Evolutionary conservation across 2,888 invertebrate genomes (phyloP), one percentile per base, ranked within the genome.

Genomic region (Choristoneura rosaceana): DNA sequence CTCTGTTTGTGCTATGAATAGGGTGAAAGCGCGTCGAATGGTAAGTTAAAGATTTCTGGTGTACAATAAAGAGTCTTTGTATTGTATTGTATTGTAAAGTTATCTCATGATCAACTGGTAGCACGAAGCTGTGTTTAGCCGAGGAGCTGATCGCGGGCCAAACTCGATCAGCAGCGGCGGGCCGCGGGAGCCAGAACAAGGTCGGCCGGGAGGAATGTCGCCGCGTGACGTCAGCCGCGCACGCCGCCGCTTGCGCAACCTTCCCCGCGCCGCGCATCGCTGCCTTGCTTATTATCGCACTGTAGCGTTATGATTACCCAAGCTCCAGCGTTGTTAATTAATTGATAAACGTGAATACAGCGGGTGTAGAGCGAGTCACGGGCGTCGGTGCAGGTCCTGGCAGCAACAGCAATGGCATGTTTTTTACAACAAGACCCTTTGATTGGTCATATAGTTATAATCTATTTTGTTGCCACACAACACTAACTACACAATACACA

Each of bases 221-320:
- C 45, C 61, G 66, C 66, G 59, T 58, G 62, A 70, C 70, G 66
- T 70, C 62, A 59, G 17, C 17, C 50, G n/a, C 45, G 12, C 47
- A 14, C n/a, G 15, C 60, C 38, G 38, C 43, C 63, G 33, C 65
- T 69, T 68, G 69, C 62, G 63, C 69, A 73, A 59, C 50, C 55
- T 62, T 79, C 75, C 74, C 61, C 73, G 76, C 74, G 73, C 76
- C 69, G 66, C 71, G 60, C 61, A 59, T 61, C 68, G 62, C 55
- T 41, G 41, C 50, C 60, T 34, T 69, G 71, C 71, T 60, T 70
- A 70, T 59, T 52, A 58, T 17, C 63, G 69, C 69, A 41, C 41
- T 25, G 9, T 45, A n/a, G 34, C 41, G 61, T 62, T 55, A 45
- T 62, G 62, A 62, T 15, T 55, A 61, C 61, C 61, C 61, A 43